Conservation (phyloP, 2,113 vertebrate genomes). For the Bolborhynchus lineola region DNA sequence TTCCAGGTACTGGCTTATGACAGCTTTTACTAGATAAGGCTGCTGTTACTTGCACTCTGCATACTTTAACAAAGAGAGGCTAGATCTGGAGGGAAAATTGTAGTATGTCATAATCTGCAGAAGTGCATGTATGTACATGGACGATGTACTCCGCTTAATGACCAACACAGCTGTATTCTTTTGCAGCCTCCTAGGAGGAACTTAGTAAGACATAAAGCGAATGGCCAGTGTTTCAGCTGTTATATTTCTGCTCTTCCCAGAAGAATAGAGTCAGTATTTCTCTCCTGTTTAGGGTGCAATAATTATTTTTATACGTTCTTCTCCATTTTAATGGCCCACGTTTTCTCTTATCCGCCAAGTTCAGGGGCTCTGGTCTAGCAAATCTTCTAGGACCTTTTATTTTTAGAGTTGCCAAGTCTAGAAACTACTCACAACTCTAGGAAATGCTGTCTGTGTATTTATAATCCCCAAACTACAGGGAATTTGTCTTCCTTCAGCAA, state of each 20-base stretch:
- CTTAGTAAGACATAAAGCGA: background rate
- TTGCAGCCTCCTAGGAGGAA: background rate
- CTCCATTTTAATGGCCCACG: background rate
- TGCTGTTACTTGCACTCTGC: background rate
- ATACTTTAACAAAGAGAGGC: too few relatives aligned
- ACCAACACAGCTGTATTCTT: background rate
- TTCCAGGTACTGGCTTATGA: background rate
- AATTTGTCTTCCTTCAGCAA: slow-evolving; percentile 2
- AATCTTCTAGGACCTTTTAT: background rate
- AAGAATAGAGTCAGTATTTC: background rate
- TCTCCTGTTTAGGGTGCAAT: background rate
- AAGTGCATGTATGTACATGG: rapidly evolving
- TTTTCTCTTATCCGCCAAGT: background rate
- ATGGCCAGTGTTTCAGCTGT: background rate
- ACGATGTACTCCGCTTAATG: background rate
- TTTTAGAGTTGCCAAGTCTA: background rate
- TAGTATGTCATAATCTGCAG: rapidly evolving
- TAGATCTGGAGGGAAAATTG: background rate
- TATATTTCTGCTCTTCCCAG: background rate
- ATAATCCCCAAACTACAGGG: background rate
- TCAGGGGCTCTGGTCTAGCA: background rate
- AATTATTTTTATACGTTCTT: background rate
- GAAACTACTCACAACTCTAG: background rate
- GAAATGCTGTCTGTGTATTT: background rate
- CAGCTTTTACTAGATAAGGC: background rate